Percentiles rank a stretch among this genome's conserved stretches.
These are phyloP conservation scores for Drosophila borborema DNA, from an alignment of 2,888 invertebrate species.

Conservation along the genomic window DNA sequence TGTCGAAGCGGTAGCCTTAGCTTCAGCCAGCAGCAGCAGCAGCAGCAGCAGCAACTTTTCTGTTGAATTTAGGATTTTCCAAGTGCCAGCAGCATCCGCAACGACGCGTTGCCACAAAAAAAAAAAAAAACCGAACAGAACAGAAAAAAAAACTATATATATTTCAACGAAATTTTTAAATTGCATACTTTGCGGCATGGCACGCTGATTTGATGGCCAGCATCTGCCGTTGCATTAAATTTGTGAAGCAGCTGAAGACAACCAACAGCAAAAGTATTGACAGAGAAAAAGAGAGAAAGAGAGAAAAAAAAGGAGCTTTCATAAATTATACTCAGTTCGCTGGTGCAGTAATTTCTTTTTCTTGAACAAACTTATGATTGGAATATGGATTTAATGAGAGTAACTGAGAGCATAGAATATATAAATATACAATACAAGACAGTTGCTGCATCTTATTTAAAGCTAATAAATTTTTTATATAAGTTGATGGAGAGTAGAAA, in stretches of 20 bases:
- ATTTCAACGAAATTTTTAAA: constrained; percentile 58
- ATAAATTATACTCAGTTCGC: background rate
- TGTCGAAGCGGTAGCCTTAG: constrained; percentile 70
- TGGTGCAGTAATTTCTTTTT: background rate
- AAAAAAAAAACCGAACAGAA: constrained; percentile 35
- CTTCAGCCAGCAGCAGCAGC: constrained; percentile 2
- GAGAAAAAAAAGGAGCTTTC: background rate
- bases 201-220: constrained; percentile 69
- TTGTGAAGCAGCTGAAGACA: constrained; percentile 26
- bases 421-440: no score
- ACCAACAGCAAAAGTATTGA: background rate
- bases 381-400: background rate
- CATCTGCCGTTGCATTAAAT: constrained; percentile 50
- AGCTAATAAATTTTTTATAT: no score
- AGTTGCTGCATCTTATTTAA: no score
- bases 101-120: constrained; percentile 63
- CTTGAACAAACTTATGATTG: background rate
- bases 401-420: no score
- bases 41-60: constrained; percentile 4
- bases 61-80: constrained; percentile 29
- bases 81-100: constrained; percentile 43
- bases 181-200: constrained; percentile 76
- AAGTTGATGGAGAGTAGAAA: no score
- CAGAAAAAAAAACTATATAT: background rate
- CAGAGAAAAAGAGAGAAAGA: background rate